phyloP scores from a whole-genome alignment of 2,113 vertebrate genomes.

The Hemichromis elongatus region DNA sequence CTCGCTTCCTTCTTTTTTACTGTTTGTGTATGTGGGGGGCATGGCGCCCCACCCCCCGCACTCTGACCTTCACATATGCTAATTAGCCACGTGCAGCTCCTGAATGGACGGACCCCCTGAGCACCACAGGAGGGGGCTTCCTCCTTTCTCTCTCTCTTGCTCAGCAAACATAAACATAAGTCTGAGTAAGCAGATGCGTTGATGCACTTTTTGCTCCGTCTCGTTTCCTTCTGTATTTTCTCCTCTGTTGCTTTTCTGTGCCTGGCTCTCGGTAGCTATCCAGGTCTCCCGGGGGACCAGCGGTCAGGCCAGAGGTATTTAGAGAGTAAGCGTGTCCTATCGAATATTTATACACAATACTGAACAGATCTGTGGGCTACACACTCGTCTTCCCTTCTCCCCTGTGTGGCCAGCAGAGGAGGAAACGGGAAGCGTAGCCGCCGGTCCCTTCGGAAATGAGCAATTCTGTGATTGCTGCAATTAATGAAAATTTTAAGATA shows the following conservation, averaged over 20 bases:
- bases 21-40: constrained; percentile 66
- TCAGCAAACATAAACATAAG: not conserved
- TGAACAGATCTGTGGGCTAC: constrained; percentile 7
- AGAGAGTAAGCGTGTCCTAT: constrained; percentile 34
- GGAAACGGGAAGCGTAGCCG: not conserved
- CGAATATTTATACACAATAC: constrained; percentile 52
- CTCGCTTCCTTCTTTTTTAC: constrained; percentile 48
- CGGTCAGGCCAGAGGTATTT: constrained; percentile 56
- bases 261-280: constrained; percentile 24
- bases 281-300: constrained; percentile 33
- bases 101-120: constrained; percentile 64
- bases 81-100: constrained; percentile 88
- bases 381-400: not conserved
- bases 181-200: not conserved
- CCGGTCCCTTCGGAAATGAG: not conserved
- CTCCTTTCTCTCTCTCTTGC: not conserved
- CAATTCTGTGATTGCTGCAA: constrained; percentile 8
- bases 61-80: constrained; percentile 88
- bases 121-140: constrained; percentile 65
- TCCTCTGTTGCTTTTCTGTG: constrained; percentile 26
- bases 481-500: constrained; percentile 12
- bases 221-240: not conserved
- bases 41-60: constrained; percentile 65
- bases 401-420: not conserved
- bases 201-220: not conserved